A percentile compares a stretch with the other conserved stretches of the same genome.
Conservation (phyloP, 2,888 invertebrate genomes). For the Hypomecis punctinalis region DNA sequence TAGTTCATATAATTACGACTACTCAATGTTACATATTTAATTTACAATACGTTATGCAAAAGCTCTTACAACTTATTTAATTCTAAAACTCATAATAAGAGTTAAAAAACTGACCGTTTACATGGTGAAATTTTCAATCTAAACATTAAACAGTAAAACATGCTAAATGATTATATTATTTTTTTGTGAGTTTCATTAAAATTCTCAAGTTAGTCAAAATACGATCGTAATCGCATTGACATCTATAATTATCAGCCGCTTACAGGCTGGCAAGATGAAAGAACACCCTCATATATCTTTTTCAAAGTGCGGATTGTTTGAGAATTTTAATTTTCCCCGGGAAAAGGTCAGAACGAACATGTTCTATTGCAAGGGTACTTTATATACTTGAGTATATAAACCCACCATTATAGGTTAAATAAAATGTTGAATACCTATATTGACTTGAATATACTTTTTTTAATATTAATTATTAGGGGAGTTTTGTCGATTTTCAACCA, state of each 20-base stretch:
- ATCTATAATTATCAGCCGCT: conserved; percentile 23
- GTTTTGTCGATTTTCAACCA: too few species aligned
- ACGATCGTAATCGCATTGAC: background rate
- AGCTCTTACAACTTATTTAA: too few species aligned
- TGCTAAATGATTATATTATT: too few species aligned
- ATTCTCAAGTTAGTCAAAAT: background rate
- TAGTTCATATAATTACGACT: too few species aligned
- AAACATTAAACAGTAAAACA: too few species aligned
- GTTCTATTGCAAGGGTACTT: conserved; percentile 37
- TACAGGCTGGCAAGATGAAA: conserved; percentile 78
- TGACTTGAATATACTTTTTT: background rate
- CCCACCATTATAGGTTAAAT: background rate
- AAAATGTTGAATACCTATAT: background rate
- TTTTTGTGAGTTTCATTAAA: background rate
- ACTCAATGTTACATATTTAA: too few species aligned
- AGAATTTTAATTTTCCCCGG: conserved; percentile 78
- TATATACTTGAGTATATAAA: conserved; percentile 10
- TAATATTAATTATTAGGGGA: too few species aligned
- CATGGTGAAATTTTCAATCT: too few species aligned
- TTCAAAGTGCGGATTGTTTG: conserved; percentile 81
- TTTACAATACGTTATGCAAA: too few species aligned
- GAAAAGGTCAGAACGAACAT: conserved; percentile 51
- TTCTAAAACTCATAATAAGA: too few species aligned
- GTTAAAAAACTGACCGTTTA: too few species aligned
- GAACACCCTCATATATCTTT: conserved; percentile 82